Evolutionary conservation across 2,888 invertebrate species (phyloP).

Genomic region (Masnerella sp.): DNA sequence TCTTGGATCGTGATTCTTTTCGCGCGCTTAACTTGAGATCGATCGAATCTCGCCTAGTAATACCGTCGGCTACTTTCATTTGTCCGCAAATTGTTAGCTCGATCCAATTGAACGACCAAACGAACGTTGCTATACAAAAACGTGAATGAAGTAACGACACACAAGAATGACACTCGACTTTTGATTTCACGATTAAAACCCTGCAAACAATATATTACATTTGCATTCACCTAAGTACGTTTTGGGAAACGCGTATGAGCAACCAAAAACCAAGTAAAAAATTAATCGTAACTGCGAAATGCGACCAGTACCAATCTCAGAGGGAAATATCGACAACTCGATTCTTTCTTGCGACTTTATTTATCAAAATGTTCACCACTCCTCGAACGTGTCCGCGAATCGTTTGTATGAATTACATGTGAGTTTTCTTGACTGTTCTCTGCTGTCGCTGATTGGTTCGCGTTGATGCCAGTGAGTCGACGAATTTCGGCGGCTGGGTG

Average conservation of each 20-base stretch:
- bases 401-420: slow-evolving; percentile 39
- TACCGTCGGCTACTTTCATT: slow-evolving; percentile 25
- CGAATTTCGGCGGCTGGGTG: background rate
- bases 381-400: slow-evolving; percentile 54
- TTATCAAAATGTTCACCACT: slow-evolving; percentile 73
- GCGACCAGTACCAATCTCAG: slow-evolving; percentile 8
- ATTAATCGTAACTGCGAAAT: slow-evolving; percentile 17
- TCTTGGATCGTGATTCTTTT: slow-evolving; percentile 19
- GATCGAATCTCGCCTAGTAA: slow-evolving; percentile 9
- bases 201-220: slow-evolving; percentile 25
- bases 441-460: no score
- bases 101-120: background rate
- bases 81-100: background rate
- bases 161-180: slow-evolving; percentile 24
- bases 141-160: background rate
- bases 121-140: slow-evolving; percentile 1
- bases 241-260: slow-evolving; percentile 15
- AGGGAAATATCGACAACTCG: slow-evolving; percentile 30
- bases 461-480: slow-evolving; percentile 1
- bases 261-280: slow-evolving; percentile 24
- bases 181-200: slow-evolving; percentile 27
- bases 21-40: slow-evolving; percentile 13
- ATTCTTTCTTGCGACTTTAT: slow-evolving; percentile 59
- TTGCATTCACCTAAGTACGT: slow-evolving; percentile 20
- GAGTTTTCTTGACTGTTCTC: background rate